A percentile compares a stretch with the other conserved stretches of the same genome.
phyloP scores from a whole-genome alignment of 2,113 vertebrate genomes.

The Coryphaenoides rupestris region DNA sequence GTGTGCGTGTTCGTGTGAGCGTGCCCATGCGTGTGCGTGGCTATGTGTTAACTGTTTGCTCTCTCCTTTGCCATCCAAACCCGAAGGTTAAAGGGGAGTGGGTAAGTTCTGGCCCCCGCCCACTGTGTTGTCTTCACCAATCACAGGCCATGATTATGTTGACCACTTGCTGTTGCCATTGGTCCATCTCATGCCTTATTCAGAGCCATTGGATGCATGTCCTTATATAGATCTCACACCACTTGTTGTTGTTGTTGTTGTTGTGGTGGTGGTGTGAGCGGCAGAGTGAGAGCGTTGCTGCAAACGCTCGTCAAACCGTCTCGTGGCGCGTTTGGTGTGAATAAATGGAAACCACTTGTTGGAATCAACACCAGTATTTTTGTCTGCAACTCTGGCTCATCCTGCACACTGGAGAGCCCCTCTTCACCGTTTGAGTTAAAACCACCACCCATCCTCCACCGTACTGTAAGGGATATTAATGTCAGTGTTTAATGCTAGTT shows the following conservation, averaged over 20 bases:
- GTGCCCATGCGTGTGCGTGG: background rate
- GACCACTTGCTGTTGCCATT: slow-evolving; percentile 23
- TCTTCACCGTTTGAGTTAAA: background rate
- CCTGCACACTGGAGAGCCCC: background rate
- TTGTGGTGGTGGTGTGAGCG: no score
- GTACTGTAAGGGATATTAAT: background rate
- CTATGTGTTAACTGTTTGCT: slow-evolving; percentile 64
- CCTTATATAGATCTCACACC: background rate
- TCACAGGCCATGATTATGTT: slow-evolving; percentile 35
- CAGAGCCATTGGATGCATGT: slow-evolving; percentile 7
- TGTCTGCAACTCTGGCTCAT: no score
- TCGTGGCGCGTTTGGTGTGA: no score
- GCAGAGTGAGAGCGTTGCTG: no score
- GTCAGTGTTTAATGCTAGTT: background rate
- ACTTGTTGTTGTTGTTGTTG: background rate
- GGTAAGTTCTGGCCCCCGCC: slow-evolving; percentile 77
- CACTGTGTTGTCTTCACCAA: slow-evolving; percentile 51
- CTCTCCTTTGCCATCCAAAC: slow-evolving; percentile 80
- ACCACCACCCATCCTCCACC: background rate
- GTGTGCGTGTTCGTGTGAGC: slow-evolving; percentile 1
- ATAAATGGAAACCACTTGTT: no score
- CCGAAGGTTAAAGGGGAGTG: slow-evolving; percentile 94
- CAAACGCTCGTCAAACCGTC: no score
- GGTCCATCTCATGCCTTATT: slow-evolving; percentile 32
- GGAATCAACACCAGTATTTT: no score